Evolutionary conservation across 2,888 invertebrate species (phyloP), one percentile per base, ranked within the genome.

Genomic region (Drosophila cracens): DNA sequence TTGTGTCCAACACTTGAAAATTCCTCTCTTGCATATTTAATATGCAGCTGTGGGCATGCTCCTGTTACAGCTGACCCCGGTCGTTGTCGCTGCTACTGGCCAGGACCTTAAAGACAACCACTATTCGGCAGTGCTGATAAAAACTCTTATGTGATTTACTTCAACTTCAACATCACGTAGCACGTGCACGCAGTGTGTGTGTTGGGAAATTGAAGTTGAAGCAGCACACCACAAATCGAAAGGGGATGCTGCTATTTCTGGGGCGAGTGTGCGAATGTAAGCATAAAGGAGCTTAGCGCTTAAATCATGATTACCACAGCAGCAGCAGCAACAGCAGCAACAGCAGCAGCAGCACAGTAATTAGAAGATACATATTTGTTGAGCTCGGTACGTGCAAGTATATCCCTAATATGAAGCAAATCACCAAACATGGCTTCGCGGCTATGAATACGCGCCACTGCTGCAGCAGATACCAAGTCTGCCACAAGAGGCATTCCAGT

Each of bases 301-400:
- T 81, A 81, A 83, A 87, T 83, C 87, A 87, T 83, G 87, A 83
- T 83, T 83, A 83, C 82, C 84, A 69, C 82, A 74, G 70, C 72
- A 70, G 59, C 67, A 62, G 63, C 69, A 70, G 49, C 27, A 51
- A 27, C 29, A n/a, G 29, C 25, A 59, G 27, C 49, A 53, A 2
- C 18, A 36, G 48, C 25, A 11, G 38, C 21, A 6, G 53, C 27
- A 36, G 64, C 70, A 65, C 76, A 82, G 83, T 83, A 83, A 83
- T 83, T 87, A 83, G 85, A 70, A 82, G 76, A 62, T 72, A 74
- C 76, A 78, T 74, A 79, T 79, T 76, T 76, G 76, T 62, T 62
- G 74, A 70, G 62, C 79, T 60, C 11, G 48, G 79, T 70, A 79
- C 76, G 76, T 77, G 76, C 79, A 79, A 25, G 21, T 16, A 46